Conservation (phyloP, 2,888 invertebrate genomes). For the Hypomecis atomaria region DNA sequence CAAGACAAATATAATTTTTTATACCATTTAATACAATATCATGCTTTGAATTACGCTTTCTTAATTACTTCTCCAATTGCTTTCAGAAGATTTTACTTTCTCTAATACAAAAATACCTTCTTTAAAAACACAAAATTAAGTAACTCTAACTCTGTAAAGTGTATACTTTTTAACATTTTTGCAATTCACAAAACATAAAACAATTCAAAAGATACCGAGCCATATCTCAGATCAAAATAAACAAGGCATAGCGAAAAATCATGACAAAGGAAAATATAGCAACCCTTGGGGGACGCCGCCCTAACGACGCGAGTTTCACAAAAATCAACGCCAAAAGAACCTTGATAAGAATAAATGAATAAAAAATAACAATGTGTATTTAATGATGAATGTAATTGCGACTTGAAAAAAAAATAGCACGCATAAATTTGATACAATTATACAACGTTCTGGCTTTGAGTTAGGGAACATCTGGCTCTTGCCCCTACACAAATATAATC, state of each 20-base stretch:
- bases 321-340: slow-evolving; percentile 20
- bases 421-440: too few relatives aligned
- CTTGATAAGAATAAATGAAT: slow-evolving; percentile 14
- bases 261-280: slow-evolving; percentile 21
- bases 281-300: slow-evolving; percentile 17
- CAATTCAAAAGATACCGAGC: slow-evolving; percentile 1
- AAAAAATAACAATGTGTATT: slow-evolving; percentile 10
- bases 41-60: too few relatives aligned
- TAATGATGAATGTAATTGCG: slow-evolving; percentile 11
- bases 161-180: not conserved
- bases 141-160: too few relatives aligned
- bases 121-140: too few relatives aligned
- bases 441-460: too few relatives aligned
- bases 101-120: too few relatives aligned
- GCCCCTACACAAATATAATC: too few relatives aligned
- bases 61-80: too few relatives aligned
- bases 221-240: slow-evolving; percentile 11
- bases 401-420: slow-evolving; percentile 1
- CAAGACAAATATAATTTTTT: too few relatives aligned
- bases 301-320: slow-evolving; percentile 15
- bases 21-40: too few relatives aligned
- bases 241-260: slow-evolving; percentile 16
- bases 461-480: too few relatives aligned
- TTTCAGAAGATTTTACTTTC: too few relatives aligned
- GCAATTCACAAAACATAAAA: not conserved